Evolutionary conservation across 2,888 invertebrate species (phyloP).

Genomic region (Eupithecia tripunctaria): DNA sequence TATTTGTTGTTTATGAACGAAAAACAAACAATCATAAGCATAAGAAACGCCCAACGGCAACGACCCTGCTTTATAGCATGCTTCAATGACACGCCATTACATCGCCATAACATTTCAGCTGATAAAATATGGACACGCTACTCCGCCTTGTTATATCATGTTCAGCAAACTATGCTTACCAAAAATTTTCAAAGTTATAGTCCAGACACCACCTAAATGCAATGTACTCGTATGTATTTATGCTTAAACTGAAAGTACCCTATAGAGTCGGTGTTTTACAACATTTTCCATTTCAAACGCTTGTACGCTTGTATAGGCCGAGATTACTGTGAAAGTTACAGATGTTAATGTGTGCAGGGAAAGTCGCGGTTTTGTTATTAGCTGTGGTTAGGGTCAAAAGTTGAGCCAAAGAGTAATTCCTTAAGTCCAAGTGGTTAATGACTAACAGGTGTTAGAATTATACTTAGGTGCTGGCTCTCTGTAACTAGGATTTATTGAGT

Average conservation of each 20-base stretch:
- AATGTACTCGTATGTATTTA: neutral
- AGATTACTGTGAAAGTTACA: conserved; percentile 38
- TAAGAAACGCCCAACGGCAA: neutral
- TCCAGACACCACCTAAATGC: neutral
- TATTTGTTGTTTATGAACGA: neutral
- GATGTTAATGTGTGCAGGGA: conserved; percentile 37
- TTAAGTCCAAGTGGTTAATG: conserved; percentile 27
- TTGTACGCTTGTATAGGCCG: conserved; percentile 14
- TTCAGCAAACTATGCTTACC: neutral
- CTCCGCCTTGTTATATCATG: neutral
- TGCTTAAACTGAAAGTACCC: neutral
- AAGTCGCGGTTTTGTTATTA: conserved; percentile 34
- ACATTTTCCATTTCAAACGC: conserved; percentile 11
- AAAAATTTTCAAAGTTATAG: neutral
- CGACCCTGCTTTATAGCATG: no score
- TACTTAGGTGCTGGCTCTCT: neutral
- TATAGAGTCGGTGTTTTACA: conserved; percentile 11
- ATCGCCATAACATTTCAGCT: neutral
- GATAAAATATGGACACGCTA: neutral
- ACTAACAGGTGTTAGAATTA: conserved; percentile 20
- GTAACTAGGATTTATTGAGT: neutral
- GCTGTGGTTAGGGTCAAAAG: conserved; percentile 37
- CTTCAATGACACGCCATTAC: neutral
- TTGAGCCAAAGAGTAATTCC: conserved; percentile 29
- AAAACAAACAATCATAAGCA: neutral